phyloP scores from a whole-genome alignment of 2,888 invertebrate species.

The Melinopterus prodromus region DNA sequence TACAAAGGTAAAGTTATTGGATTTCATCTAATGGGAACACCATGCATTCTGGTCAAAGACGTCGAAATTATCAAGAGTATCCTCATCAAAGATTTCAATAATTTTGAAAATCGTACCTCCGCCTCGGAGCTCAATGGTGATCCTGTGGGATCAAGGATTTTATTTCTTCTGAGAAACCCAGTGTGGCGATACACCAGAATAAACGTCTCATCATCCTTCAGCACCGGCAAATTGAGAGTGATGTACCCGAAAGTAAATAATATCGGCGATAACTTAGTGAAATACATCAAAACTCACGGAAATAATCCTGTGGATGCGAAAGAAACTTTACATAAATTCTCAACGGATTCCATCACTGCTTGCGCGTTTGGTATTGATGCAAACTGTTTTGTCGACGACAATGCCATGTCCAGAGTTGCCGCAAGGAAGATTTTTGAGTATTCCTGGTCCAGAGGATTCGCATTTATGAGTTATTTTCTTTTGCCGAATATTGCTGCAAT shows the following conservation, averaged over 20 bases:
- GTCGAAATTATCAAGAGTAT: slow-evolving; percentile 61
- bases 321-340: slow-evolving; percentile 51
- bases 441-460: slow-evolving; percentile 41
- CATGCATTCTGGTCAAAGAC: slow-evolving; percentile 59
- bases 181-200: slow-evolving; percentile 64
- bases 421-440: slow-evolving; percentile 50
- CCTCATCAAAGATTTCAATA: slow-evolving; percentile 61
- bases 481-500: slow-evolving; percentile 36
- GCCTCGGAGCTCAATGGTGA: slow-evolving; percentile 58
- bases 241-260: slow-evolving; percentile 62
- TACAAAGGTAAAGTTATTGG: slow-evolving; percentile 58
- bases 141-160: slow-evolving; percentile 56
- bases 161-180: slow-evolving; percentile 61
- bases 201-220: slow-evolving; percentile 64
- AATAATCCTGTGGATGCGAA: slow-evolving; percentile 40
- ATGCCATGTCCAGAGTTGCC: slow-evolving; percentile 52
- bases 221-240: slow-evolving; percentile 64
- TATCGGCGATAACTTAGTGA: slow-evolving; percentile 46
- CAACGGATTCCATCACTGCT: slow-evolving; percentile 58
- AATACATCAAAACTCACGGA: neutral
- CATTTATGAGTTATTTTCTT: slow-evolving; percentile 39
- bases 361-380: slow-evolving; percentile 58
- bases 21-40: slow-evolving; percentile 62
- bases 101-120: slow-evolving; percentile 61
- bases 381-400: slow-evolving; percentile 50